Evolutionary conservation across 2,888 invertebrate species (phyloP), one percentile per base, ranked within the genome.

Genomic region (Atethmia centrago): DNA sequence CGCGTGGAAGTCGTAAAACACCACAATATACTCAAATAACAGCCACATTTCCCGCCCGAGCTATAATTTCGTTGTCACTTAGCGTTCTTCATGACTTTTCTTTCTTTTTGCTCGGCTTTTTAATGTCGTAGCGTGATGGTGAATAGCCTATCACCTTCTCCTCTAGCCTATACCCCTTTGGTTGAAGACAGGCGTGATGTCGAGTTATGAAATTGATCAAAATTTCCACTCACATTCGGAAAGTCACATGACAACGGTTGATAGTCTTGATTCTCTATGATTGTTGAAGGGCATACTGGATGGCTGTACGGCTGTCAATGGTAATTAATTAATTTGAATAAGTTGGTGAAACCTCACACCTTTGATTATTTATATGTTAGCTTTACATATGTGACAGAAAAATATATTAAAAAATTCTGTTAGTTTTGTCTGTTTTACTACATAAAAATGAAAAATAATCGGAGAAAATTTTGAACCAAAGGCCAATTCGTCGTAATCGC

Each of bases 261-360:
- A 45, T 71, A 73, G 9, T 85, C 81, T 12, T 72, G 78, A 45
- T 70, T 80, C 42, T 86, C 86, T 51, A 55, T 78, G 36, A 86
- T 81, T 16, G 65, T 76, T 31, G 80, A 31, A 5, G 87, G 84
- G 61, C 82, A 82, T 0, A 80, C 72, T 12, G 87, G 80, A 12
- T 88, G 85, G 47, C 31, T 80, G 75, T 84, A 75, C 1, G 77
- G 76, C 77, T 77, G 81, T 31, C 19, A n/a, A 64, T 0, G 10
- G 2, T 12, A 45, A 58, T 42, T 2, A 19, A 14, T 3, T 10
- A 0, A 25, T 16, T 58, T 12, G 0, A 58, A 31, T 58, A 36
- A n/a, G 9, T 36, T 36, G 9, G 25, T 53, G 3, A 28, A 55
- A 9, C 55, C 8, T 28, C 55, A 55, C 3, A 28, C 16, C n/a